Percentiles rank a stretch among this genome's conserved stretches.
phyloP scores from a whole-genome alignment of 2,888 invertebrate genomes.

The Axea sp. region DNA sequence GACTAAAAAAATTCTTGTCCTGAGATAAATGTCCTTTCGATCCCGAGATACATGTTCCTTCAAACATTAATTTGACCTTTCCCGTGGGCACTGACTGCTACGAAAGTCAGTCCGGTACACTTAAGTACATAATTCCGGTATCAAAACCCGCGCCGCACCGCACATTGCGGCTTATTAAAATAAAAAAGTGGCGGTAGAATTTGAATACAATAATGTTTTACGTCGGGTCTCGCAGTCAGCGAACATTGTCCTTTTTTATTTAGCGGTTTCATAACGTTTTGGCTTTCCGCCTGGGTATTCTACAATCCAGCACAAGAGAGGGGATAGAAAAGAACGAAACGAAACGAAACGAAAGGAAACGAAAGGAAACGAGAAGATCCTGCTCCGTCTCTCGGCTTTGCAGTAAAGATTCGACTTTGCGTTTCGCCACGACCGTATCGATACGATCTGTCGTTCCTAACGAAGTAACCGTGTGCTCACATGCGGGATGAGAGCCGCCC shows the following conservation, averaged over 20 bases:
- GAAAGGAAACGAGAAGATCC: slow-evolving; percentile 55
- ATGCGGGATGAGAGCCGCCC: slow-evolving; percentile 68
- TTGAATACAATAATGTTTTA: slow-evolving; percentile 56
- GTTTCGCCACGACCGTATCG: slow-evolving; percentile 69
- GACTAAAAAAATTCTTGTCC: slow-evolving; percentile 5
- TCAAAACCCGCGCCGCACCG: slow-evolving; percentile 12
- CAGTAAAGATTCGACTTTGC: slow-evolving; percentile 66
- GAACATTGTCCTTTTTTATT: slow-evolving; percentile 54
- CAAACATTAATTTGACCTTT: slow-evolving; percentile 39
- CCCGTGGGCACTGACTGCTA: slow-evolving; percentile 9
- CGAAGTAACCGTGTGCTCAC: slow-evolving; percentile 71
- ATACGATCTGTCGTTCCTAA: slow-evolving; percentile 70
- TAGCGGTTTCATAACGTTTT: slow-evolving; percentile 52
- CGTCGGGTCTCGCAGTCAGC: slow-evolving; percentile 35
- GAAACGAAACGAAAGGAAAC: slow-evolving; percentile 58
- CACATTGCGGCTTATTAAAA: slow-evolving; percentile 37
- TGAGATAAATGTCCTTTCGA: slow-evolving; percentile 28
- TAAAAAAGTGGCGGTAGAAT: slow-evolving; percentile 33
- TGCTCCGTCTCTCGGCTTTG: slow-evolving; percentile 58
- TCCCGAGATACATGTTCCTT: slow-evolving; percentile 25
- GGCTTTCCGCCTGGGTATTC: slow-evolving; percentile 42
- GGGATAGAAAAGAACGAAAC: slow-evolving; percentile 52
- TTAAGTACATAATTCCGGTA: slow-evolving; percentile 22
- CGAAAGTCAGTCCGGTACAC: slow-evolving; percentile 10
- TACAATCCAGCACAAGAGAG: slow-evolving; percentile 10